Percentiles rank a stretch among this genome's conserved stretches.
Evolutionary conservation across 2,113 vertebrate genomes (phyloP).

Genomic region (Forbesichthys papilliferus): DNA sequence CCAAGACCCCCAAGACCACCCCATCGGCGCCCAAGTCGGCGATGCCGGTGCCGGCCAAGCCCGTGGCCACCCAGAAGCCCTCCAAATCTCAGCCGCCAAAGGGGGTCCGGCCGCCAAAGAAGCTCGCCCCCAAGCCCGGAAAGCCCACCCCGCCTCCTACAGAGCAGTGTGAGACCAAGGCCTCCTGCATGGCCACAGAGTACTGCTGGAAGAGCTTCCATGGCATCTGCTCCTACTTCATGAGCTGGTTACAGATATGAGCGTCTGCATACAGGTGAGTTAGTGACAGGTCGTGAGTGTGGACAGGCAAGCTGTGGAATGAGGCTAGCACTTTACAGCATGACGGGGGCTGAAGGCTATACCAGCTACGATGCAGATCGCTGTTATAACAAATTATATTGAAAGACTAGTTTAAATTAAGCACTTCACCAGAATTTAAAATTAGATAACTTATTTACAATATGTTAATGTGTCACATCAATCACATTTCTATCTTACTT

Average conservation of each 20-base stretch:
- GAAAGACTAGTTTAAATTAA: no score
- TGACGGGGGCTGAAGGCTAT: no score
- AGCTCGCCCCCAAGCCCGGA: constrained; percentile 52
- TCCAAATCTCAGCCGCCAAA: constrained; percentile 57
- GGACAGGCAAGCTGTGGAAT: neutral
- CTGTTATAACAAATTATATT: no score
- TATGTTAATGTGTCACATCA: no score
- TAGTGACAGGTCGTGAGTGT: neutral
- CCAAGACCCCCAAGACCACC: constrained; percentile 48
- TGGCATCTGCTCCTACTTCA: constrained; percentile 78
- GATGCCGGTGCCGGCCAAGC: constrained; percentile 48
- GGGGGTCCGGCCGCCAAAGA: constrained; percentile 50
- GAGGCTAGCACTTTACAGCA: no score
- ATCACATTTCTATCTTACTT: no score
- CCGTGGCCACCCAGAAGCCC: constrained; percentile 20
- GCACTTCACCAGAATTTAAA: no score
- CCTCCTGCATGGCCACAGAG: constrained; percentile 77
- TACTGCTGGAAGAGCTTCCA: constrained; percentile 85
- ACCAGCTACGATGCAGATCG: no score
- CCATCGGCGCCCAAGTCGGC: constrained; percentile 49
- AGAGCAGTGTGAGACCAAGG: constrained; percentile 52
- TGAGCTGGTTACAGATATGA: constrained; percentile 81
- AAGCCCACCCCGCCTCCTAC: constrained; percentile 64
- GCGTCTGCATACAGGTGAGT: constrained; percentile 45
- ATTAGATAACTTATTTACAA: no score